Base-by-base conservation (phyloP, 2,113 vertebrate genomes). In the Athene cunicularia region DNA sequence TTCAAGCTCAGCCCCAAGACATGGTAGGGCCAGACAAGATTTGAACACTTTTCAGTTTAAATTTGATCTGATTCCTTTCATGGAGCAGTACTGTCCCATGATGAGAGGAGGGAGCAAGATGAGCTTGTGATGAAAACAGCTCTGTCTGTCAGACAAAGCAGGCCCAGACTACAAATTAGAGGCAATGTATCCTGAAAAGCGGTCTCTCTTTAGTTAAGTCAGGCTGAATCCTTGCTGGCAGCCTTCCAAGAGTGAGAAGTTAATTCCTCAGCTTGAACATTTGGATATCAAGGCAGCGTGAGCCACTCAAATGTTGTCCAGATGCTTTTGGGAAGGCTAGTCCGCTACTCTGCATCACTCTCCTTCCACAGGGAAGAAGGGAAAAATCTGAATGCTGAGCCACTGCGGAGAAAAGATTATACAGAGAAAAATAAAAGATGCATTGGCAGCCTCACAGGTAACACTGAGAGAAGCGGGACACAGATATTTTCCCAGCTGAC, bases 221-320 rank as follows among this genome's bases (percentile, higher is more conserved):
- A 91, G 52, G n/a, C 77, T 74, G 73, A 91, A 96, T 76, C 41
- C 81, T 80, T 68, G 41, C 33, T 83, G 80, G 74, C 74, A 53
- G 13, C 53, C 23, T 77, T 70, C 71, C 66, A 71, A 85, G 23
- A 67, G 20, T 7, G 32, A 79, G 5, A 60, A 94, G 26, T 73
- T 91, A 37, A 81, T 75, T 95, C 56, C 49, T 92, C 37, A 74
- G 22, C 43, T 70, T 18, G n/a, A 91, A 41, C 76, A 86, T 37
- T 14, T 75, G 68, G 49, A 11, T 73, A 89, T 77, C 6, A 35
- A n/a, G 33, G n/a, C 55, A 88, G 11, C 14, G 24, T 30, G 19
- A 96, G 86, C 35, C 63, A 90, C 67, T 50, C 22, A 35, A 58
- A 70, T 66, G n/a, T 41, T 80, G 81, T n/a, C 27, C 77, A 89